phyloP scores from a whole-genome alignment of 2,113 vertebrate species.

The Psophia crepitans region DNA sequence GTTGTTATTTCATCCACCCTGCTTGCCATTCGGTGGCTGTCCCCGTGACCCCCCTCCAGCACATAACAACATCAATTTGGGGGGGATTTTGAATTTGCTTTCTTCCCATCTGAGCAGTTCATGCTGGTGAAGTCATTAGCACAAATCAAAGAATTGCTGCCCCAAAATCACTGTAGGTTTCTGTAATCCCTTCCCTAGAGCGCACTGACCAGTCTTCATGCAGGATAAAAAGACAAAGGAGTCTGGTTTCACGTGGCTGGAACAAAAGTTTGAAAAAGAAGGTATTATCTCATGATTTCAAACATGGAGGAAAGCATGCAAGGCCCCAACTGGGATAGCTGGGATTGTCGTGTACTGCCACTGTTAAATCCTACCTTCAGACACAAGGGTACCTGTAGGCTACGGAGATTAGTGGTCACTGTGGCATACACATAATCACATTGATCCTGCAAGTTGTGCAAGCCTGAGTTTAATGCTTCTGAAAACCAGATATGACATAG shows the following conservation, averaged over 20 bases:
- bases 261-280: neutral
- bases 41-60: neutral
- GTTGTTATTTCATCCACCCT: neutral
- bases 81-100: neutral
- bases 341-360: neutral
- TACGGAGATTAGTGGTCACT: neutral
- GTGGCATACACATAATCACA: neutral
- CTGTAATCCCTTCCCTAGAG: neutral
- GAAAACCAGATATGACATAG: neutral
- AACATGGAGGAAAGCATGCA: neutral
- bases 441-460: neutral
- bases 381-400: neutral
- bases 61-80: neutral
- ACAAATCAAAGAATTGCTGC: neutral
- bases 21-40: neutral
- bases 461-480: neutral
- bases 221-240: neutral
- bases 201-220: neutral
- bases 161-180: neutral
- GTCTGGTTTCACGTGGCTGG: neutral
- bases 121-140: neutral
- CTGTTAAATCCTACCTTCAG: neutral
- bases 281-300: neutral
- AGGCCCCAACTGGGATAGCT: neutral
- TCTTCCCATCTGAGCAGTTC: accelerated